Base-by-base conservation (phyloP, 2,113 vertebrate genomes). In the Saguinus midas region DNA sequence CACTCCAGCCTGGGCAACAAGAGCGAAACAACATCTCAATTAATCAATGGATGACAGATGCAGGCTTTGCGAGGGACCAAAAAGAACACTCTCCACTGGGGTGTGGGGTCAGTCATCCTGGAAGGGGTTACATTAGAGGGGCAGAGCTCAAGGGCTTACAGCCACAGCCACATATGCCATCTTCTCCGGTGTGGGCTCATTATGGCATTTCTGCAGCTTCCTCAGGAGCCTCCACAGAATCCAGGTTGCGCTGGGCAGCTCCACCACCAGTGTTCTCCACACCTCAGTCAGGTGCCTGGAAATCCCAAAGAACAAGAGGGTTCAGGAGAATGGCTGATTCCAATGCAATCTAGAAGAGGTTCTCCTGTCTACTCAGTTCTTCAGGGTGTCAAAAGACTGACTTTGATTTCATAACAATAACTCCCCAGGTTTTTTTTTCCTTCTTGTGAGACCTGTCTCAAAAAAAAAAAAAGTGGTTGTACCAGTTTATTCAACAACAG, bases 191-290 rank as follows among this genome's bases (percentile, higher is more conserved):
- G 16, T 1, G 68, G 89, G 45, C 13, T 23, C 29, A 23, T 9
- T 86, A 43, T 97, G 98, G 93, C 93, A 94, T 66, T 95, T 97
- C 94, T 98, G 98, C 37, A 98, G 96, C 91, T 90, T 97, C 64
- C 88, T 90, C 89, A 98, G 91, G 66, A 97, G 95, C 48, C 97
- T 86, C 95, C 94, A 97, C 3, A 98, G 96, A 52, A 98, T 93
- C 97, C 96, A 96, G 25, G 94, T 95, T 0, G 61, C 93, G 57
- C 6, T 89, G 61, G 85, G 25, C 17, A 95, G 82, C 58, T 97
- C 79, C 3, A 97, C 86, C 4, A 97, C 52, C 82, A 98, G 87
- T 18, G 43, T 95, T 96, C 98, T 97, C 98, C 98, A 98, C 61
- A 97, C 8, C 50, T 95, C 93, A 37, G 93, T 73, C 85, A 98